phyloP scores from a whole-genome alignment of 2,113 vertebrate genomes.

The Megaptera novaeangliae region DNA sequence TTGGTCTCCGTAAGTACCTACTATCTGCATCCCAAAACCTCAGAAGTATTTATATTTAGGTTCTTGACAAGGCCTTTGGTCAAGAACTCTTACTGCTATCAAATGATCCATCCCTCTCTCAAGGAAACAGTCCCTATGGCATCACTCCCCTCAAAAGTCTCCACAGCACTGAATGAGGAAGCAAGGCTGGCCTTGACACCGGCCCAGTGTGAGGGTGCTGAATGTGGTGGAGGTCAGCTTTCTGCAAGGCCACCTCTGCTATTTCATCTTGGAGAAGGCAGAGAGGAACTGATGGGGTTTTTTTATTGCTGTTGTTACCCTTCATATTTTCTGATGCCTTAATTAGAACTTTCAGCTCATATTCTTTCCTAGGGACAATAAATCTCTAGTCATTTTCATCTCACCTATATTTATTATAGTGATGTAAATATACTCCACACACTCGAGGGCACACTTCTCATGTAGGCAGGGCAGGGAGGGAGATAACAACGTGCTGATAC shows the following conservation, averaged over 20 bases:
- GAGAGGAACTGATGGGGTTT: not conserved
- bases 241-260: not conserved
- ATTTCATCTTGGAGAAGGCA: not conserved
- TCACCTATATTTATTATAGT: not conserved
- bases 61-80: not conserved
- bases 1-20: not conserved
- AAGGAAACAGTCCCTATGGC: not conserved
- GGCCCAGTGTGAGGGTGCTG: too few relatives aligned
- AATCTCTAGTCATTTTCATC: not conserved
- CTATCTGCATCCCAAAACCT: slow-evolving; percentile 28
- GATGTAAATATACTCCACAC: not conserved
- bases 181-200: not conserved
- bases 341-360: not conserved
- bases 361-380: slow-evolving; percentile 20
- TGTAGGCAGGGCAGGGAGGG: not conserved
- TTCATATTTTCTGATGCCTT: not conserved
- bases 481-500: not conserved
- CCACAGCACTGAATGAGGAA: not conserved
- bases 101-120: not conserved
- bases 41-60: not conserved
- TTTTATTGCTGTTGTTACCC: not conserved
- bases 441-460: not conserved
- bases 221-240: not conserved
- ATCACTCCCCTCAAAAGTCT: not conserved
- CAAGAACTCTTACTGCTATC: slow-evolving; percentile 39